Evolutionary conservation across 1,140 invertebrate genomes (phyloP), one percentile per base, ranked within the genome.

Genomic region (Dysdera silvatica): DNA sequence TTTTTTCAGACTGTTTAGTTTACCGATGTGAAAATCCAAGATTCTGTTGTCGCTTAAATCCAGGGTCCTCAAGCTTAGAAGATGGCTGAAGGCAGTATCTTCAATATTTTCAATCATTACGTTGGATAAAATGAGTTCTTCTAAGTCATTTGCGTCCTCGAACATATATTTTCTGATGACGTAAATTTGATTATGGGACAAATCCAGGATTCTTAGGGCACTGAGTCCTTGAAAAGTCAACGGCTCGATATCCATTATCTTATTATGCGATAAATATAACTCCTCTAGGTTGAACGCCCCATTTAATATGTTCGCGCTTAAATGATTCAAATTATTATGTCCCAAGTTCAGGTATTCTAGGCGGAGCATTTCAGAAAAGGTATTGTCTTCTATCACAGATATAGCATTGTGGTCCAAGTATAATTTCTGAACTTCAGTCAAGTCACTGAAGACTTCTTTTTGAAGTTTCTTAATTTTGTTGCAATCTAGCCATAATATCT

Each of bases 341-440:
- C 72, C 72, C n/a, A 76, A 59, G 65, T 74, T 72, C 18, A 76
- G 77, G 69, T 84, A 89, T 69, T 85, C 85, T 18, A 92, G 73
- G 23, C 82, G 82, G 67, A 83, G 83, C 79, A 92, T 83, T 8
- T 83, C 82, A 65, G 81, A 80, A 71, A 92, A 93, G 6, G 88
- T 83, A 20, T 81, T 83, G 70, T 87, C 83, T 72, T 91, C 87
- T 68, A 93, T 91, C 43, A 80, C 78, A 4, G 83, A 80, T 68
- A 92, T 89, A 10, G 81, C 83, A 76, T 92, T 92, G 70, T 92
- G 87, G 47, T 84, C 88, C 58, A 93, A 74, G 75, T 90, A 90
- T 4, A 92, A 76, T 48, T 87, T 80, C 71, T 89, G 84, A 41
- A 90, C 83, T 32, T 84, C 79, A 10, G 83, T 72, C 16, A 90